These are phyloP conservation scores for Brachypalpus laphriformis DNA, from an alignment of 2,888 invertebrate species.

Conservation along the genomic window DNA sequence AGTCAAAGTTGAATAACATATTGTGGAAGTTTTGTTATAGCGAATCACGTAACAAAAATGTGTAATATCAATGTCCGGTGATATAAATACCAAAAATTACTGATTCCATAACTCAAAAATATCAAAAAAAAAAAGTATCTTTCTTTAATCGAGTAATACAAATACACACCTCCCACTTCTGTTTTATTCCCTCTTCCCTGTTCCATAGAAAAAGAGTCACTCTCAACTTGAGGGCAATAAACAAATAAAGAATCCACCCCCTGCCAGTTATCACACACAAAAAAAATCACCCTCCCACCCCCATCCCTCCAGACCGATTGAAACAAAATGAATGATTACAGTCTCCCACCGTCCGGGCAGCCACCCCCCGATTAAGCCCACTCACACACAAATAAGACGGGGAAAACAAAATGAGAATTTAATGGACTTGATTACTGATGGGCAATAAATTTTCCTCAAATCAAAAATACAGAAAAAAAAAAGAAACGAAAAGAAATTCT, in stretches of 20 bases:
- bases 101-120: conserved; percentile 16
- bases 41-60: not conserved
- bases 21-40: not conserved
- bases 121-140: not conserved
- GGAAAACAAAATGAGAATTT: conserved; percentile 76
- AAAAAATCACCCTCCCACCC: not conserved
- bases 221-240: conserved; percentile 57
- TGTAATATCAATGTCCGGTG: conserved; percentile 3
- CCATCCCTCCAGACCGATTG: conserved; percentile 35
- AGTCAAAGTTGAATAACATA: not conserved
- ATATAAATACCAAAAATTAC: conserved; percentile 12
- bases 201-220: not conserved
- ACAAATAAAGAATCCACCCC: conserved; percentile 66
- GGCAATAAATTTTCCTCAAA: conserved; percentile 75
- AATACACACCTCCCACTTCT: conserved; percentile 31
- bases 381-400: conserved; percentile 25
- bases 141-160: conserved; percentile 8
- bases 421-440: conserved; percentile 78
- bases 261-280: conserved; percentile 38
- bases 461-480: conserved; percentile 64
- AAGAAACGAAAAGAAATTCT: conserved; percentile 15
- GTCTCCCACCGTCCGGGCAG: conserved; percentile 29
- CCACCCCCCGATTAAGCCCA: conserved; percentile 28
- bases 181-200: not conserved
- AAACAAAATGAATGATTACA: conserved; percentile 70